A percentile compares a stretch with the other conserved stretches of the same genome.
Conservation (phyloP, 2,797 vertebrate genomes). For the Sebastes glaucus region DNA sequence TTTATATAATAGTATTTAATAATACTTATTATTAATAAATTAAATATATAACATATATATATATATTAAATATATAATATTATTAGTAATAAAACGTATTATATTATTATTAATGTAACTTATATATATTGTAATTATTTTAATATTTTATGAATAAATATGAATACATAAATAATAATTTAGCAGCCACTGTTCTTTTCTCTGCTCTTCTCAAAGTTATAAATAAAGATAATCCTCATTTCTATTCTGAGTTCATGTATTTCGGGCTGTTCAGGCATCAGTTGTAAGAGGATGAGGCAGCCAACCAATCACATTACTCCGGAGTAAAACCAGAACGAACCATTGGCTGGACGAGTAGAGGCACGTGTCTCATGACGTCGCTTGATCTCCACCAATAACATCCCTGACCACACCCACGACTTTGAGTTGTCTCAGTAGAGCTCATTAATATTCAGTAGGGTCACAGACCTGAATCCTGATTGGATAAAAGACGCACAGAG, state of each 20-base stretch:
- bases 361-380: not conserved
- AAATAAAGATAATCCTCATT: not conserved
- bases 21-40: not conserved
- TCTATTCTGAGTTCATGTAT: not conserved
- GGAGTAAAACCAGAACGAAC: constrained; percentile 39
- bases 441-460: constrained; percentile 29
- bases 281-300: too few relatives aligned
- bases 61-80: not conserved
- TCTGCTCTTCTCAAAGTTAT: not conserved
- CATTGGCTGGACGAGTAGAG: constrained; percentile 29
- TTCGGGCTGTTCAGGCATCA: not conserved
- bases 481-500: not conserved
- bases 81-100: not conserved
- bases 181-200: not conserved
- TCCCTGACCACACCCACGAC: not conserved
- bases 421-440: rapidly evolving
- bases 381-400: constrained; percentile 1
- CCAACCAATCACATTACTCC: constrained; percentile 44
- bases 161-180: too few relatives aligned
- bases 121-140: not conserved
- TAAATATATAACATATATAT: too few relatives aligned
- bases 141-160: not conserved
- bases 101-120: not conserved
- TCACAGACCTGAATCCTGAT: constrained; percentile 1
- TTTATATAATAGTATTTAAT: not conserved